Evolutionary conservation across 2,113 vertebrate genomes (phyloP), one percentile per base, ranked within the genome.

Genomic region (Puffinus mauretanicus): DNA sequence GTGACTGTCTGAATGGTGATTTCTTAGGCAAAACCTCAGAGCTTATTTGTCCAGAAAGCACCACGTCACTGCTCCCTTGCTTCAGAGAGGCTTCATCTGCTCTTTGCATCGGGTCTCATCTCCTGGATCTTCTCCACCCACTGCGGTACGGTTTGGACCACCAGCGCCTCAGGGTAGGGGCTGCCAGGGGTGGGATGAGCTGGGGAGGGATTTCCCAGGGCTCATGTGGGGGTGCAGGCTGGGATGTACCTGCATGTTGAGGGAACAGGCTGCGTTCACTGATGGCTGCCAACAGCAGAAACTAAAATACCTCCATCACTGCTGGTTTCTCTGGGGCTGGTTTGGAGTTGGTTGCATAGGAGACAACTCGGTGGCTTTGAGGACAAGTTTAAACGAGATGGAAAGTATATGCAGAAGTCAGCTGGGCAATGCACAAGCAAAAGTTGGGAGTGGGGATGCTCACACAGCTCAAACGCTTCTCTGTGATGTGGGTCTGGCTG

Each of bases 31-130:
- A 86, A 94, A 58, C 2, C 9, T 2, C 20, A 72, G 42, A 0
- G 0, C 12, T 75, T 26, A 18, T 57, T 86, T 86, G 30, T 40
- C 36, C 61, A 67, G 44, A 94, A 89, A 64, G 15, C 12, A 46
- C 29, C 58, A 51, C 0, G 0, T 52, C 34, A 21, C 44, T 57
- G 40, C 36, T 66, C 13, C n/a, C 7, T 15, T 82, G 34, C 58
- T 65, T 64, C 29, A 26, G 46, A 58, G 61, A 34, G 20, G 40
- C 20, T 82, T 86, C 27, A 72, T 22, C 17, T n/a, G 13, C 40
- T 67, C 2, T 0, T 47, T 85, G 16, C 32, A 25, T 61, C 0
- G 0, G 11, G 7, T 64, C 20, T 91, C 13, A 38, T 64, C 46
- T 34, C 32, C 54, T 86, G 72, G 13, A 62, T 78, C 64, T 86